Evolutionary conservation across 2,113 vertebrate genomes (phyloP).

Genomic region (Nothocercus julius): DNA sequence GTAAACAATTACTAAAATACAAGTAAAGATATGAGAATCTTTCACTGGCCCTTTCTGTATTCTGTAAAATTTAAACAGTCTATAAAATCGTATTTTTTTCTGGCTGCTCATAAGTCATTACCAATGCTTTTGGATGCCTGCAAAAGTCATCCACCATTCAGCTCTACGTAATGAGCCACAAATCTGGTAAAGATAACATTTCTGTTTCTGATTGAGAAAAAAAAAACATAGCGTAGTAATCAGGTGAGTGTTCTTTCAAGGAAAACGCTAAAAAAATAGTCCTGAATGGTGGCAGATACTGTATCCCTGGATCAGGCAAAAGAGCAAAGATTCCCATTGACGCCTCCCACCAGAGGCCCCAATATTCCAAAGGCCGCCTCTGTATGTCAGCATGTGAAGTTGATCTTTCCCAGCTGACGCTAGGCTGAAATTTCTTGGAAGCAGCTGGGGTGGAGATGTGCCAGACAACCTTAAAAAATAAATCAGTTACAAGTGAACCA

Average conservation of each 20-base stretch:
- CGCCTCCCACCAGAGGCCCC: slow-evolving; percentile 50
- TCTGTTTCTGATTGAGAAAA: slow-evolving; percentile 3
- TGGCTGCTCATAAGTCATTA: not conserved
- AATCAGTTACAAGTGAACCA: slow-evolving; percentile 73
- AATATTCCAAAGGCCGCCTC: slow-evolving; percentile 53
- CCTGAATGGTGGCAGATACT: slow-evolving; percentile 24
- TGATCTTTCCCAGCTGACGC: slow-evolving; percentile 75
- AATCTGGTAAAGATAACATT: slow-evolving; percentile 37
- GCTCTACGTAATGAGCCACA: slow-evolving; percentile 2
- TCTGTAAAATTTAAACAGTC: slow-evolving; percentile 11
- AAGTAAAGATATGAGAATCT: not conserved
- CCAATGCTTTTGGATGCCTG: not conserved
- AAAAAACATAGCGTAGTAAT: not conserved
- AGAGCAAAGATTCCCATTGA: slow-evolving; percentile 54
- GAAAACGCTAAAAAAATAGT: not conserved
- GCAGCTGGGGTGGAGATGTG: slow-evolving; percentile 69
- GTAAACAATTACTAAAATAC: not conserved
- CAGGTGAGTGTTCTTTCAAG: slow-evolving; percentile 24
- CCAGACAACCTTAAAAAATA: slow-evolving; percentile 75
- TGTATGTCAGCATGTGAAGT: slow-evolving; percentile 72
- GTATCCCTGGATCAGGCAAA: slow-evolving; percentile 41
- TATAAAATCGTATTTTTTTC: not conserved
- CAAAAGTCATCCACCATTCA: slow-evolving; percentile 6
- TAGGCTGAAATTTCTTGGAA: slow-evolving; percentile 68
- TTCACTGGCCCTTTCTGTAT: not conserved